Evolutionary conservation across 2,888 invertebrate genomes (phyloP).

Genomic region (Idaea aversata): DNA sequence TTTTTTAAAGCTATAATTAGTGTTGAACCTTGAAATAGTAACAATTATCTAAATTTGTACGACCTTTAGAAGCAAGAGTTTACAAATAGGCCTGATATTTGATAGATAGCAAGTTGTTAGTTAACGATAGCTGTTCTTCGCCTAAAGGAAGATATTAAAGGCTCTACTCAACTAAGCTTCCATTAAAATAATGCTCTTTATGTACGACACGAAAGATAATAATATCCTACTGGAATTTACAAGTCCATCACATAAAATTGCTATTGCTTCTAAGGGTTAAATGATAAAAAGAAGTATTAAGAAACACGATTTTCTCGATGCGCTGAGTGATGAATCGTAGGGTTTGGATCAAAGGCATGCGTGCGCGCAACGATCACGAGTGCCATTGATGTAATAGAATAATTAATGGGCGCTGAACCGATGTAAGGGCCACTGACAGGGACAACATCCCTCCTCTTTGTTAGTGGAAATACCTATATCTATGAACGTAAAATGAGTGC

Average conservation of each 20-base stretch:
- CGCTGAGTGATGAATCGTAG: constrained; percentile 44
- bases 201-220: constrained; percentile 28
- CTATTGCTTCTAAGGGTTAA: constrained; percentile 22
- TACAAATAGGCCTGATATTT: constrained; percentile 13
- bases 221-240: constrained; percentile 41
- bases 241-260: constrained; percentile 39
- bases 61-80: constrained; percentile 4
- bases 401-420: constrained; percentile 67
- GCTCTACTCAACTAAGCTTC: constrained; percentile 1
- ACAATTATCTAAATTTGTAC: constrained; percentile 2
- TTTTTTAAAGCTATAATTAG: constrained; percentile 6
- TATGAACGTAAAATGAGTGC: neutral
- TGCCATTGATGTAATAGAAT: constrained; percentile 71
- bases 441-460: constrained; percentile 16
- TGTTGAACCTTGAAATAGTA: neutral
- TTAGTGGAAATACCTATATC: neutral
- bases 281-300: constrained; percentile 25
- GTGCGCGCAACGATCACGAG: constrained; percentile 58
- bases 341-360: constrained; percentile 61
- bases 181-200: constrained; percentile 19
- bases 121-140: constrained; percentile 15
- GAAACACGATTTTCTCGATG: constrained; percentile 35
- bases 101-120: constrained; percentile 3
- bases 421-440: constrained; percentile 65
- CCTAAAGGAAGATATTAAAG: constrained; percentile 13